These are phyloP conservation scores for Ophion costatus DNA, from an alignment of 2,888 invertebrate species.

Conservation along the genomic window DNA sequence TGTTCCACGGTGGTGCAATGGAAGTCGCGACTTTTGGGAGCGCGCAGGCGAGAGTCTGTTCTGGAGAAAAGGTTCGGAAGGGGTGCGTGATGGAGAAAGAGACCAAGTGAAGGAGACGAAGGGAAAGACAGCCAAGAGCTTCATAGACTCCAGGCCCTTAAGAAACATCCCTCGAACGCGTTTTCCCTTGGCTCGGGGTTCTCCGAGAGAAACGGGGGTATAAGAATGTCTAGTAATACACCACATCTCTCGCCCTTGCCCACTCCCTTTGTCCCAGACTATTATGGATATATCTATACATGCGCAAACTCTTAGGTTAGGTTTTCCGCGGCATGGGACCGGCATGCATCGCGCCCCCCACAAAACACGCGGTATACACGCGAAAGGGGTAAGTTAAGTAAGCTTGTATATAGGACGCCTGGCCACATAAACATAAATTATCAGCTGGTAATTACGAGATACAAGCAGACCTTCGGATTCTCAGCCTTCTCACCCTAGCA, in stretches of 20 bases:
- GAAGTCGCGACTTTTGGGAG: conserved; percentile 79
- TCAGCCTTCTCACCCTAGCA: conserved; percentile 33
- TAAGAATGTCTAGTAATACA: conserved; percentile 83
- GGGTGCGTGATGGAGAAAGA: conserved; percentile 34
- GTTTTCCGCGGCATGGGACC: conserved; percentile 49
- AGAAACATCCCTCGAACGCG: conserved; percentile 64
- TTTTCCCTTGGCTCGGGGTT: conserved; percentile 57
- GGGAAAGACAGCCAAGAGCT: conserved; percentile 36
- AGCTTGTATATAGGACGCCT: conserved; percentile 62
- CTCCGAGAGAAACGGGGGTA: conserved; percentile 66
- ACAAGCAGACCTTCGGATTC: conserved; percentile 74
- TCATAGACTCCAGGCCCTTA: conserved; percentile 60
- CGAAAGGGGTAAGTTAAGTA: conserved; percentile 80
- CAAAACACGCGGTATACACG: conserved; percentile 62
- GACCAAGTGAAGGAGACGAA: conserved; percentile 4
- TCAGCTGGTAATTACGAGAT: conserved; percentile 84
- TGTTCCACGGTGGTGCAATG: conserved; percentile 77
- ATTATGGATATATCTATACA: background rate
- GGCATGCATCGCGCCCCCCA: conserved; percentile 63
- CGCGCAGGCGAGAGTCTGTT: conserved; percentile 74
- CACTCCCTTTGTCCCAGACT: conserved; percentile 17
- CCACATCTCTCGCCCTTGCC: conserved; percentile 71
- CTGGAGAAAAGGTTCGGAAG: conserved; percentile 38
- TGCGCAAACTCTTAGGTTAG: background rate
- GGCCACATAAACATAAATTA: conserved; percentile 84